Base-by-base conservation (phyloP, 2,113 vertebrate species). In the Gnathonemus longibarbis region DNA sequence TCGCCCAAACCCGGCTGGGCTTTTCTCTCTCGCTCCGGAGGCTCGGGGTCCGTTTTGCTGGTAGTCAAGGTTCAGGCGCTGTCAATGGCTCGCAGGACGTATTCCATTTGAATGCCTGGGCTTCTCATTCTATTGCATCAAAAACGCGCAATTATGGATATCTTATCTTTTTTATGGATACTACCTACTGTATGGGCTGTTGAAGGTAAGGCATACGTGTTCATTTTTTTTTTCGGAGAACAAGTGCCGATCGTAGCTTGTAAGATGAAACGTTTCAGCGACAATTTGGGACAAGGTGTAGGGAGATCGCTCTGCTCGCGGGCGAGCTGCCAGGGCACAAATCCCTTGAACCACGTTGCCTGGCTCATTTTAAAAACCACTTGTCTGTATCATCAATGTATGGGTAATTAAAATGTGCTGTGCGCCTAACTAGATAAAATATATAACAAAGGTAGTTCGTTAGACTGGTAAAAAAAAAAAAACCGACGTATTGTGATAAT, bases 161-260 rank as follows among this genome's bases (percentile, higher is more conserved):
- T 95, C 15, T 58, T 95, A 7, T 93, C 58, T 89, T 89, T 96
- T 13, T 87, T 96, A 21, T 95, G 94, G 94, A 93, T 95, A 66
- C 91, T 95, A 84, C 94, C 94, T 11, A 27, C 92, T 50, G 92
- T 94, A 3, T 94, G 93, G 92, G 95, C 95, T 86, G 93, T 94
- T 1, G 95, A 96, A 95, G 96, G 96, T 96, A 94, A 94, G 94
- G 84, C 6, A 77, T 5, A 21, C 84, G n/a, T 56, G 66, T 10
- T 42, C 27, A 2, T 31, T 31, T n/a, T 35, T 84, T 17, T 48
- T 24, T 46, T 46, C 24, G 3, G 7, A 49, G 21, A 84, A 84
- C 83, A 84, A 84, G 39, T 84, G 83, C 21, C 83, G 45, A 84
- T 48, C 19, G 21, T 48, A 48, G 83, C 46, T 84, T 24, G n/a